A percentile compares a stretch with the other conserved stretches of the same genome.
Conservation (phyloP, 2,888 invertebrate species). For the Agonum fuliginosum region DNA sequence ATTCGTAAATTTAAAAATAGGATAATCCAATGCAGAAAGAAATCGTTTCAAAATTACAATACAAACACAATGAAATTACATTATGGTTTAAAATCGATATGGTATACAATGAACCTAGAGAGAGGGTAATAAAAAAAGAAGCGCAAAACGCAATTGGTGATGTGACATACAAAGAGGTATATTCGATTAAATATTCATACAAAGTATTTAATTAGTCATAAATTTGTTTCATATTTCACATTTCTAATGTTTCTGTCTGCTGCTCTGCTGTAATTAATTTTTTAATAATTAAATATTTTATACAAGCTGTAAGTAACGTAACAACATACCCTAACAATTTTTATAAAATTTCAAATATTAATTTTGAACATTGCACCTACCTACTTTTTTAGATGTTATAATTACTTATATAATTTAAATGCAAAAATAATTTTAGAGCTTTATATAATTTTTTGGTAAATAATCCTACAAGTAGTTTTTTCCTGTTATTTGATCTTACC, state of each 20-base stretch:
- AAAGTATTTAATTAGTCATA: neutral
- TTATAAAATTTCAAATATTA: neutral
- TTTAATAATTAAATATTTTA: neutral
- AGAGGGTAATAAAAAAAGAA: neutral
- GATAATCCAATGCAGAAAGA: slow-evolving; percentile 3
- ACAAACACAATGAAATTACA: slow-evolving; percentile 1
- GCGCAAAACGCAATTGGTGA: neutral
- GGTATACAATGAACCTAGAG: neutral
- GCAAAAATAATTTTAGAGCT: too few species aligned
- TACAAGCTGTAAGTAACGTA: neutral
- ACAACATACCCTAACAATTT: neutral
- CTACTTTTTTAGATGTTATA: too few species aligned
- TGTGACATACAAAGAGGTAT: neutral
- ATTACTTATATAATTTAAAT: too few species aligned
- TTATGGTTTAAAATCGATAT: slow-evolving; percentile 14
- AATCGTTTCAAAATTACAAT: slow-evolving; percentile 32
- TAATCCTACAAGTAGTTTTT: too few species aligned
- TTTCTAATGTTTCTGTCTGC: neutral
- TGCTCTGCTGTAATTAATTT: neutral
- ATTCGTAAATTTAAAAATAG: slow-evolving; percentile 28
- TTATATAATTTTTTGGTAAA: too few species aligned
- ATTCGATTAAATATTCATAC: neutral
- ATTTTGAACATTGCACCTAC: too few species aligned
- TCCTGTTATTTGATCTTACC: too few species aligned
- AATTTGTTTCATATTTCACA: neutral